Evolutionary conservation across 1,140 invertebrate genomes (phyloP).

Genomic region (Monomorium pharaonis): DNA sequence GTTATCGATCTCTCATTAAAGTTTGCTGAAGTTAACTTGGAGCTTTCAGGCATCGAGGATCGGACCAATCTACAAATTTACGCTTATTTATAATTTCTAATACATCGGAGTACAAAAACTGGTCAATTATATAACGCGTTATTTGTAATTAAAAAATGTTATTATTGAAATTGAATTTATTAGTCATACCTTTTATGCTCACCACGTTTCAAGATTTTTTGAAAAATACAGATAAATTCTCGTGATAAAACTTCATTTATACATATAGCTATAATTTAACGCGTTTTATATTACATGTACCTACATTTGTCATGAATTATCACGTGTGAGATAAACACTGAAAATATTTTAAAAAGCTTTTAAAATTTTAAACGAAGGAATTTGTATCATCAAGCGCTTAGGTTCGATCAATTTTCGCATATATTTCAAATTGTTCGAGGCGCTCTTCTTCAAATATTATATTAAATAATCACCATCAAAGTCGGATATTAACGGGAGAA

Average conservation of each 20-base stretch:
- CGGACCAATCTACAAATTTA: neutral
- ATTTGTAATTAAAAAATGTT: neutral
- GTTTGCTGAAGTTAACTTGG: neutral
- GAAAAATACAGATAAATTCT: neutral
- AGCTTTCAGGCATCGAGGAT: neutral
- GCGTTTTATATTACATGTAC: neutral
- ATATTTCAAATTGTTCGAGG: neutral
- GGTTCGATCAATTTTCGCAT: neutral
- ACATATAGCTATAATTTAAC: neutral
- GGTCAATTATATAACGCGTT: neutral
- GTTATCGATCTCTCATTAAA: conserved; percentile 15
- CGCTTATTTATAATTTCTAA: conserved; percentile 6
- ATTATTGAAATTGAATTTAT: neutral
- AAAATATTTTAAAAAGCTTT: neutral
- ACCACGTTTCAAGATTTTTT: neutral
- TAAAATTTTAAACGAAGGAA: neutral
- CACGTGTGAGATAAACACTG: neutral
- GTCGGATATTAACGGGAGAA: no score
- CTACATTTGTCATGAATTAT: neutral
- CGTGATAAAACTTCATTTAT: neutral
- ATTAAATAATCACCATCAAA: neutral
- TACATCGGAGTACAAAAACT: neutral
- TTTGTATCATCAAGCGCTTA: neutral
- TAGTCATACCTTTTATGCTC: neutral
- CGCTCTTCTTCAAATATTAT: neutral